Evolutionary conservation across 2,113 vertebrate species (phyloP).

Genomic region (Bos javanicus): DNA sequence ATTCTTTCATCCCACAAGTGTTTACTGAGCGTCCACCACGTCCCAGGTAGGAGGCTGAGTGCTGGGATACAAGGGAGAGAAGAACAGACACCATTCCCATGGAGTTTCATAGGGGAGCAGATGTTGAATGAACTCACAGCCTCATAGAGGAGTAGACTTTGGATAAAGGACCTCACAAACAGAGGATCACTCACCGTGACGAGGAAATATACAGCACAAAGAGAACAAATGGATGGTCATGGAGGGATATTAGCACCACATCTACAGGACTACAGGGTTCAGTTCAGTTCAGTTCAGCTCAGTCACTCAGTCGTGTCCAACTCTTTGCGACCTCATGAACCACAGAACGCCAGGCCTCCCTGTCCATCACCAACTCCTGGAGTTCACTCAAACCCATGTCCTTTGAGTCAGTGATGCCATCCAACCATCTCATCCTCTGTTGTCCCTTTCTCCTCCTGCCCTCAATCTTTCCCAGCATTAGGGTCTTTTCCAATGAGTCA

Average conservation of each 20-base stretch:
- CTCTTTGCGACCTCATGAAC: too few species aligned
- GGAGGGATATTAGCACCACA: neutral
- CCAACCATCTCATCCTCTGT: too few species aligned
- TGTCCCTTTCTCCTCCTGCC: too few species aligned
- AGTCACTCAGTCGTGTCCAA: too few species aligned
- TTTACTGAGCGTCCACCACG: neutral
- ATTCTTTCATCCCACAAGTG: neutral
- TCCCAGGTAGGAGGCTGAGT: neutral
- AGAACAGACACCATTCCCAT: neutral
- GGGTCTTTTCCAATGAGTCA: too few species aligned
- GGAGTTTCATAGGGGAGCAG: neutral
- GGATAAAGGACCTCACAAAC: neutral
- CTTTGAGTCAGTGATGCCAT: too few species aligned
- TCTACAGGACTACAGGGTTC: neutral
- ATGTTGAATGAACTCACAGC: neutral
- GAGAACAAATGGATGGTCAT: neutral
- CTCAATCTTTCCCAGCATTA: too few species aligned
- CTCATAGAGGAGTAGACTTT: neutral
- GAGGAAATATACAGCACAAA: neutral
- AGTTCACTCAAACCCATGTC: too few species aligned
- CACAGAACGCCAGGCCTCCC: too few species aligned
- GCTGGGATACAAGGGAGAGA: neutral
- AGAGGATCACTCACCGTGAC: neutral
- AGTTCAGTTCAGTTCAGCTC: neutral
- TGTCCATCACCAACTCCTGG: too few species aligned